Conservation (phyloP, 1,140 invertebrate genomes). For the Branchinecta lynchi region DNA sequence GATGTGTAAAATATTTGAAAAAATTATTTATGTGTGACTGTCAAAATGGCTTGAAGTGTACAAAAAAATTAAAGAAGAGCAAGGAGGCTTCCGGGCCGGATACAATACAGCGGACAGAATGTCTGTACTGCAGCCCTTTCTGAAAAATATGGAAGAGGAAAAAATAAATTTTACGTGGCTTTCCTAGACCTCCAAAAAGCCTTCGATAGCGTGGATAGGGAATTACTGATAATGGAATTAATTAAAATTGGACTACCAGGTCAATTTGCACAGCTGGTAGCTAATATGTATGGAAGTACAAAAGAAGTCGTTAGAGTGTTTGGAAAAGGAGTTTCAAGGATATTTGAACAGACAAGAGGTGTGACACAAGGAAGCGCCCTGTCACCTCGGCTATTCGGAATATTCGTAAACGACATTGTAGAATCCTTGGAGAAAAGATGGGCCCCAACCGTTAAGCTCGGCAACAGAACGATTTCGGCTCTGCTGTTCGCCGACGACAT, state of each 20-base stretch:
- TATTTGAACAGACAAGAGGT: constrained; percentile 11
- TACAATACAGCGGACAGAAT: constrained; percentile 7
- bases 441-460: constrained; percentile 3
- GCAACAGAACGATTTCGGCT: constrained; percentile 10
- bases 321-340: constrained; percentile 6
- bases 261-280: constrained; percentile 5
- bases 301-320: constrained; percentile 8
- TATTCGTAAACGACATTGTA: constrained; percentile 9
- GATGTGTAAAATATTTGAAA: constrained; percentile 9
- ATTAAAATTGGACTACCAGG: constrained; percentile 11
- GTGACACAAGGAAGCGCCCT: not conserved
- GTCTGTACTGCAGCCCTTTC: constrained; percentile 1
- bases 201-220: constrained; percentile 7
- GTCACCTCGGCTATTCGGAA: constrained; percentile 11
- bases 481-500: constrained; percentile 10
- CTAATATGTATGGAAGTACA: constrained; percentile 10
- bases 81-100: not conserved
- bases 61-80: constrained; percentile 12
- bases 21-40: not conserved
- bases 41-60: constrained; percentile 11
- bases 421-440: constrained; percentile 4
- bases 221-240: constrained; percentile 12
- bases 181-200: constrained; percentile 6
- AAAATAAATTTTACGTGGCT: constrained; percentile 11
- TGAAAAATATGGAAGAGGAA: constrained; percentile 12